phyloP scores from a whole-genome alignment of 2,113 vertebrate species.

The Burhinus bistriatus region DNA sequence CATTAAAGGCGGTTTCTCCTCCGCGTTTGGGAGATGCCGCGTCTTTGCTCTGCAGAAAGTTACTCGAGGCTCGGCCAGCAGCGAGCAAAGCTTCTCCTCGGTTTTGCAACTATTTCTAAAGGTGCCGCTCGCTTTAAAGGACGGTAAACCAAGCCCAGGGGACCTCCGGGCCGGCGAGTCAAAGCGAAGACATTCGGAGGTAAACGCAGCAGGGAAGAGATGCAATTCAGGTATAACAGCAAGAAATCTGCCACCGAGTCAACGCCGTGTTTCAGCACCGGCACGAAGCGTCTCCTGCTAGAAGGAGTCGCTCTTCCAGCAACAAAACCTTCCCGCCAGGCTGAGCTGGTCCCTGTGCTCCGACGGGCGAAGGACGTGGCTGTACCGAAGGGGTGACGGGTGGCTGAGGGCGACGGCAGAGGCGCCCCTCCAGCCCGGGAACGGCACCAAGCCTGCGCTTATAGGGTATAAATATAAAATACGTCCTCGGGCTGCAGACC shows the following conservation, averaged over 20 bases:
- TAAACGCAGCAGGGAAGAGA: background rate
- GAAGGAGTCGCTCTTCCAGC: background rate
- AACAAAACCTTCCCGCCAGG: no score
- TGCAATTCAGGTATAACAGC: rapidly evolving
- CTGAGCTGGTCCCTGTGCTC: background rate
- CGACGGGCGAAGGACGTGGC: no score
- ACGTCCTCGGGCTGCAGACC: background rate
- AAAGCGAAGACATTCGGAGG: background rate
- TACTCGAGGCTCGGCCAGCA: rapidly evolving
- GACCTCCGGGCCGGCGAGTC: background rate
- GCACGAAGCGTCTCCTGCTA: rapidly evolving
- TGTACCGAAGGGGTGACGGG: rapidly evolving
- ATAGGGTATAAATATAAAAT: background rate
- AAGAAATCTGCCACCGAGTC: rapidly evolving
- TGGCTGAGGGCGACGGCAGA: background rate
- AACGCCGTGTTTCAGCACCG: rapidly evolving
- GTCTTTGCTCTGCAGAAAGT: background rate
- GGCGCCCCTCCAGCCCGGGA: background rate
- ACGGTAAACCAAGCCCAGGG: background rate
- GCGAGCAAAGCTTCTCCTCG: background rate
- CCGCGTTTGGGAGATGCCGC: rapidly evolving
- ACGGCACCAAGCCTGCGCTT: background rate
- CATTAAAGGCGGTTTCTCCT: rapidly evolving
- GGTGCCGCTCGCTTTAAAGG: background rate
- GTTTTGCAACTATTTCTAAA: background rate